Conservation (phyloP, 2,113 vertebrate species). For the Menura novaehollandiae region DNA sequence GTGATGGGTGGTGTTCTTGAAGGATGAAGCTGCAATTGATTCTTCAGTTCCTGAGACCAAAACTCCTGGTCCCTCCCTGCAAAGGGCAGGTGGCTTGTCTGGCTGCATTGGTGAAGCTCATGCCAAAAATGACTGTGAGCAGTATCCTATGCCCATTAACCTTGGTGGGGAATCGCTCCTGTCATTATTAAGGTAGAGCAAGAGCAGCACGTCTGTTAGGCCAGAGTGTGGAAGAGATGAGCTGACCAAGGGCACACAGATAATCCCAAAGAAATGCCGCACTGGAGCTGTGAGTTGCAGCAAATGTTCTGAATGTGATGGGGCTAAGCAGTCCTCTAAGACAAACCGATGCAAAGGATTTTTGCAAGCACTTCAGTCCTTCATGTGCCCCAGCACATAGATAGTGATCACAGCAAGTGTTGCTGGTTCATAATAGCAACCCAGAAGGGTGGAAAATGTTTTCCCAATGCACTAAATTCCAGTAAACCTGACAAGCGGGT, state of each 20-base stretch:
- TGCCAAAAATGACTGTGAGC: not conserved
- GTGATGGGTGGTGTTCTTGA: not conserved
- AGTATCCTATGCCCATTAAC: not conserved
- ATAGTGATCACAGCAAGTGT: not conserved
- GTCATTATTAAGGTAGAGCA: not conserved
- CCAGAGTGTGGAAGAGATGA: not conserved
- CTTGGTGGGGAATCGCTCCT: fast-evolving
- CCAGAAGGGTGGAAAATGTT: not conserved
- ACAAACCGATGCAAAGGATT: not conserved
- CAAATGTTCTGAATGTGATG: not conserved
- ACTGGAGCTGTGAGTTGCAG: not conserved
- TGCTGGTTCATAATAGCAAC: not conserved
- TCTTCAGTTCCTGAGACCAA: not conserved
- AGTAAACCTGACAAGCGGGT: not conserved
- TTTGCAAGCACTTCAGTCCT: not conserved
- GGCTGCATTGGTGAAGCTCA: not conserved
- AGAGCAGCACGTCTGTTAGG: not conserved
- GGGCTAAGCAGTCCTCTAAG: not conserved
- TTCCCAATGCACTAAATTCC: not conserved
- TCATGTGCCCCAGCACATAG: not conserved
- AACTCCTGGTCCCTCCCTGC: not conserved
- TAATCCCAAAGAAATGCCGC: not conserved
- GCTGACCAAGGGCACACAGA: not conserved
- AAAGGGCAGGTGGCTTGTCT: not conserved
- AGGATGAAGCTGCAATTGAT: not conserved